Evolutionary conservation across 2,888 invertebrate genomes (phyloP).

Genomic region (Drosophila pseudotalamancana): DNA sequence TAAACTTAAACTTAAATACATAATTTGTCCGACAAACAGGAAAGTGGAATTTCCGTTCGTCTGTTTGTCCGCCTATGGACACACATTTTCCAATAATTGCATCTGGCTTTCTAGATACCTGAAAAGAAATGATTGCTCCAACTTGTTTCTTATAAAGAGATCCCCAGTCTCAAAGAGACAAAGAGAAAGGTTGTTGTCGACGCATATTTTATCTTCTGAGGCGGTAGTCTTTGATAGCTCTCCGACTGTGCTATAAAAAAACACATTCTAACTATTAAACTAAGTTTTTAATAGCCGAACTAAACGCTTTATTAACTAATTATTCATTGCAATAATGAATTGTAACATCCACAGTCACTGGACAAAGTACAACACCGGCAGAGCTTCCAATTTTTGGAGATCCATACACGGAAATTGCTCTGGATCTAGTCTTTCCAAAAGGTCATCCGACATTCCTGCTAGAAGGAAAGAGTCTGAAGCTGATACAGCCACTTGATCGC

Average conservation of each 20-base stretch:
- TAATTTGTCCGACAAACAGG: too few species aligned
- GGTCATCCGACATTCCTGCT: conserved; percentile 91
- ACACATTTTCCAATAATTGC: conserved; percentile 52
- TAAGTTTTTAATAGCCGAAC: conserved; percentile 4
- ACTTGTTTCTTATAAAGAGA: conserved; percentile 20
- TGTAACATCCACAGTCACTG: conserved; percentile 87
- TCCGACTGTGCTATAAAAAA: not conserved
- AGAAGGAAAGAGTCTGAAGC: conserved; percentile 91
- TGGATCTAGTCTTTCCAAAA: conserved; percentile 92
- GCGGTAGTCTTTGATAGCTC: conserved; percentile 4
- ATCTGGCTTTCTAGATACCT: conserved; percentile 48
- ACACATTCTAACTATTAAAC: conserved; percentile 3
- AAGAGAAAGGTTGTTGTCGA: conserved; percentile 64
- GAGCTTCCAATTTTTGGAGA: conserved; percentile 93
- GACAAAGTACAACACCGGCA: conserved; percentile 92
- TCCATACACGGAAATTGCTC: conserved; percentile 90
- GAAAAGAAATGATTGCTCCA: conserved; percentile 11
- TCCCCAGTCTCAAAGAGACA: conserved; percentile 37
- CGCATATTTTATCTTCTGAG: conserved; percentile 1
- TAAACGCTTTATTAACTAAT: not conserved
- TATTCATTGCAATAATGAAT: conserved; percentile 1
- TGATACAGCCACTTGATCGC: conserved; percentile 92
- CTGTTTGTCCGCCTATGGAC: conserved; percentile 10
- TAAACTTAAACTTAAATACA: too few species aligned
- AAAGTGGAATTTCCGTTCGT: conserved; percentile 43